Evolutionary conservation across 2,888 invertebrate genomes (phyloP), one percentile per base, ranked within the genome.

Genomic region (Ceraclea dissimilis): DNA sequence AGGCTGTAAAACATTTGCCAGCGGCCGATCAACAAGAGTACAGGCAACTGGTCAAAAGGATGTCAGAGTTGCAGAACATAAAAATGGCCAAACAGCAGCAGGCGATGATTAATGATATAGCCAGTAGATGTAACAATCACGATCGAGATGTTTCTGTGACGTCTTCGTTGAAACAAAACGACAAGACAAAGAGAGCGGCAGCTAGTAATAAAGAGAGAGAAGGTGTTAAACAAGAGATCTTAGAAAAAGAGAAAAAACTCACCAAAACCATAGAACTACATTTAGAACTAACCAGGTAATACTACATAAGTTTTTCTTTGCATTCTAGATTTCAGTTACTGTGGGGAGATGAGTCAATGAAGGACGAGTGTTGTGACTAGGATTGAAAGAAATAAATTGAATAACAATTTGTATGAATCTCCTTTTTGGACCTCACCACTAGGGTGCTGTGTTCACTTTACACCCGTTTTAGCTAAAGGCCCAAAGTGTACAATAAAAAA

Each of bases 11-110:
- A 61, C 71, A 76, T 67, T 71, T 78, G 63, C 77, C 78, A 16
- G 75, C 73, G 64, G 72, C 75, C 11, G 75, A 75, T 63, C 77
- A 76, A 67, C 71, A 75, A 61, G 78, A 78, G 65, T 78, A 78
- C 62, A 73, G 70, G 64, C 72, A 72, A 61, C 65, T 78, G 61
- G 74, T 78, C 1, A 74, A 70, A 64, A 71, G 75, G 66, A 77
- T 78, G 75, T 73, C 73, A 22, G 77, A 78, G 64, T 64, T 78
- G 53, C 76, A 77, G 64, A 78, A 74, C 63, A 69, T 76, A 20
- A 78, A 76, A 62, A 70, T 71, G 62, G 69, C 70, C n/a, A 68
- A 76, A 62, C 74, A 75, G 61, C 63, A 67, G 33, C 39, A 39
- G 39, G 39, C 39, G 2, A 39, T 39, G 39, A 39, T 39, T 8